Conservation (phyloP, 2,797 vertebrate species). For the Monodelphis domestica region DNA sequence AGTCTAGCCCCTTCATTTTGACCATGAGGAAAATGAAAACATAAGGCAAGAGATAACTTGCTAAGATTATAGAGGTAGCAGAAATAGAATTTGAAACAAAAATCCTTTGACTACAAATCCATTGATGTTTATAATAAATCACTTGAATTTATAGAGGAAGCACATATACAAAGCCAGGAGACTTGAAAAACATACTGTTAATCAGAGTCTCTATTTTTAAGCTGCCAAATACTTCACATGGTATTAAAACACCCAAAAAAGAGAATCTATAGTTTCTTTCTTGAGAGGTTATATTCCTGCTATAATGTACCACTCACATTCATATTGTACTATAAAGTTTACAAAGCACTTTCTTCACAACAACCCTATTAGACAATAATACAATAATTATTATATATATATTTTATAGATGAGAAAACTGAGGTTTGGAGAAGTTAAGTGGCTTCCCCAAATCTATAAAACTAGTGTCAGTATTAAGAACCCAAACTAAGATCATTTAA, state of each 20-base stretch:
- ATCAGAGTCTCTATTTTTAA: not conserved
- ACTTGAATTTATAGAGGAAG: not conserved
- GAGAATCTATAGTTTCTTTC: not conserved
- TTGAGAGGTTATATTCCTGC: not conserved
- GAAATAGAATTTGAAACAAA: not conserved
- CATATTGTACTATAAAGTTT: not conserved
- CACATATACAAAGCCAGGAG: not conserved
- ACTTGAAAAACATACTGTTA: not conserved
- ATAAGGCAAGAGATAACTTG: not conserved
- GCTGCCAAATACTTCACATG: not conserved
- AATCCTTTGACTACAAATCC: not conserved
- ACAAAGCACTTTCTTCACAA: not conserved
- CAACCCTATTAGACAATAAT: not conserved
- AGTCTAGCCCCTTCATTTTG: not conserved
- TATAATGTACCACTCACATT: not conserved
- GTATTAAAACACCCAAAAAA: not conserved
- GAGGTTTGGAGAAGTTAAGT: not conserved
- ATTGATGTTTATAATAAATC: not conserved
- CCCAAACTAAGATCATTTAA: not conserved
- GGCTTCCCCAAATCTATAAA: not conserved
- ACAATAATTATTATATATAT: not conserved
- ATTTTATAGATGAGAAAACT: not conserved
- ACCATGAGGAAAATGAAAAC: not conserved
- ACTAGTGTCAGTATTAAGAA: not conserved
- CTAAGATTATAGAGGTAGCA: not conserved